A percentile compares a stretch with the other conserved stretches of the same genome.
These are phyloP conservation scores for Adelognathus sp. DNA, from an alignment of 2,888 invertebrate genomes.

Conservation along the genomic window DNA sequence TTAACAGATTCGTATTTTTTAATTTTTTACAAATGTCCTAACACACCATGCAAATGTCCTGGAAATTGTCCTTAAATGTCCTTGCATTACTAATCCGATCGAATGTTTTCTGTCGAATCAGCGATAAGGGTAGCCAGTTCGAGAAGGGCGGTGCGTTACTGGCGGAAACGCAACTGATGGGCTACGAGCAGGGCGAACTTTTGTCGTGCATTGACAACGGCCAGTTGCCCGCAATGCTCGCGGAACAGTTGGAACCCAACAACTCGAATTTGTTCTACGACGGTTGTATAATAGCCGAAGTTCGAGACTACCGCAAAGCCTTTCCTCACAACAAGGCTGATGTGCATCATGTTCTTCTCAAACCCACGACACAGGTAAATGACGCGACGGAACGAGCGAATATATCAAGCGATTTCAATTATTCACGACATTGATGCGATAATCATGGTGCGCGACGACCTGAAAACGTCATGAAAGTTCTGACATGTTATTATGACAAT, in stretches of 20 bases:
- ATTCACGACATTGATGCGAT: not conserved
- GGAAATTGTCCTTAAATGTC: too few species aligned
- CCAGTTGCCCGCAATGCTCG: conserved; percentile 92
- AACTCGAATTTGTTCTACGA: conserved; percentile 94
- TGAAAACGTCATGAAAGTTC: too few species aligned
- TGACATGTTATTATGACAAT: too few species aligned
- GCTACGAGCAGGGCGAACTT: conserved; percentile 94
- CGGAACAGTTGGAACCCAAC: conserved; percentile 91
- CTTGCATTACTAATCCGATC: conserved; percentile 80
- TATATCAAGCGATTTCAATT: not conserved
- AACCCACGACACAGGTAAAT: conserved; percentile 92
- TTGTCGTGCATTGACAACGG: conserved; percentile 95
- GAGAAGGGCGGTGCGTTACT: conserved; percentile 87
- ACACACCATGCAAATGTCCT: too few species aligned
- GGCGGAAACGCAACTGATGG: conserved; percentile 89
- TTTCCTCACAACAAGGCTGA: conserved; percentile 90
- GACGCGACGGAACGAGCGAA: not conserved
- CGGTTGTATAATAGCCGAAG: conserved; percentile 95
- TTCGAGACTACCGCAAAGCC: conserved; percentile 93
- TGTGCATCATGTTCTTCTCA: conserved; percentile 93
- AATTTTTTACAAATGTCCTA: too few species aligned
- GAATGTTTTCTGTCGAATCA: conserved; percentile 63
- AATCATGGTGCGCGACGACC: too few species aligned
- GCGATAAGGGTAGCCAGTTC: conserved; percentile 79
- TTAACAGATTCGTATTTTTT: too few species aligned